Base-by-base conservation (phyloP, 2,888 invertebrate species). In the Eristalis pertinax region DNA sequence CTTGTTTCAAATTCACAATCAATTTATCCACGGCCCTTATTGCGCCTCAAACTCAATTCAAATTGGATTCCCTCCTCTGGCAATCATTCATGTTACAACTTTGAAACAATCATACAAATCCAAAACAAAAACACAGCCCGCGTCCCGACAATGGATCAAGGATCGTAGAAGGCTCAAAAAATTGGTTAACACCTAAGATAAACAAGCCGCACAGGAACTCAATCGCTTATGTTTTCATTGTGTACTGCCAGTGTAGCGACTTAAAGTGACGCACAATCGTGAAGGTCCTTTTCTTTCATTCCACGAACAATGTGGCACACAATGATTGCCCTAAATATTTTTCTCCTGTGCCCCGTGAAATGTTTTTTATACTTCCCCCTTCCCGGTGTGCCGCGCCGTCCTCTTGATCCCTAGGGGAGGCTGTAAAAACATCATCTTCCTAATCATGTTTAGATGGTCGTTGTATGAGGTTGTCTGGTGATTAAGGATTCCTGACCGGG, bases 381-480 rank as follows among this genome's bases (percentile, higher is more conserved):
- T 41, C 11, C 38, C 41, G 38, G 43, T 43, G 56, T 63, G 79
- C 70, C 26, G 26, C 62, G 79, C 70, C 38, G 11, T 38, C 13
- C 38, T 38, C 38, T 13, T 68, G 38, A 60, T 67, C 62, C 41
- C 26, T 35, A 75, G 78, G 89, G 90, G 89, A 92, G 91, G 92
- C 92, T 92, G 92, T 92, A 91, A 92, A 92, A 92, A 92, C 92
- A 92, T 90, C 90, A 90, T 90, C 90, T 90, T 89, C 91, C 90
- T 93, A 92, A 92, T 92, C 93, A 92, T 92, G 92, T 92, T 92
- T 93, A 92, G 92, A 93, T 93, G 64, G 74, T 72, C 75, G 64
- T 77, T 77, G 50, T 63, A 78, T 83, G 78, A 86, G 83, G 78
- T 86, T 83, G 83, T 62, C 29, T 78, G 83, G 83, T 83, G 86